phyloP scores from a whole-genome alignment of 2,797 vertebrate genomes.

The Coilia nasus region DNA sequence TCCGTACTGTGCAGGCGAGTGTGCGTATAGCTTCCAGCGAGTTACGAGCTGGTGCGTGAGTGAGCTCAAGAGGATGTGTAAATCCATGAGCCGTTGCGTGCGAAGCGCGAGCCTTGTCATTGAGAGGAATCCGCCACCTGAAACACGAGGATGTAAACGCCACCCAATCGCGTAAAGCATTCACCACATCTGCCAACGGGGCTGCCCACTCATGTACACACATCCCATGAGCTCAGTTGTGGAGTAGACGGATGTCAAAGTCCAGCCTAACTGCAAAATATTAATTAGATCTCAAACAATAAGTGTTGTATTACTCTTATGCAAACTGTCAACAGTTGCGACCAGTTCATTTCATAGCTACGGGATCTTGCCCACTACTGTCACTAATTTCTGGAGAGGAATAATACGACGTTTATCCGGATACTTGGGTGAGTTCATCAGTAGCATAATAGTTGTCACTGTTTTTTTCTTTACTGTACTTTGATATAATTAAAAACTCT shows the following conservation, averaged over 20 bases:
- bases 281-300: neutral
- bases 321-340: conserved; percentile 12
- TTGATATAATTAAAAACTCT: neutral
- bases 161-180: conserved; percentile 81
- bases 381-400: neutral
- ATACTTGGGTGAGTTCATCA: neutral
- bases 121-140: conserved; percentile 85
- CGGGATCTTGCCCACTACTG: neutral
- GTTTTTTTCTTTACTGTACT: neutral
- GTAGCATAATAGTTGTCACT: neutral
- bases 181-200: conserved; percentile 77
- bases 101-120: conserved; percentile 85
- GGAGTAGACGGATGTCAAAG: neutral
- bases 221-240: conserved; percentile 58
- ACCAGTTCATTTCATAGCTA: neutral
- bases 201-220: conserved; percentile 73
- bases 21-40: neutral
- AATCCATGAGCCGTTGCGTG: conserved; percentile 70
- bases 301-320: neutral
- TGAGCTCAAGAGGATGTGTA: conserved; percentile 22
- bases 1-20: neutral
- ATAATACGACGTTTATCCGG: neutral
- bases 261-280: neutral
- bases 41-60: conserved; percentile 21
- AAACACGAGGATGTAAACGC: conserved; percentile 80